Evolutionary conservation across 2,113 vertebrate species (phyloP).

Genomic region (Garra rufa): DNA sequence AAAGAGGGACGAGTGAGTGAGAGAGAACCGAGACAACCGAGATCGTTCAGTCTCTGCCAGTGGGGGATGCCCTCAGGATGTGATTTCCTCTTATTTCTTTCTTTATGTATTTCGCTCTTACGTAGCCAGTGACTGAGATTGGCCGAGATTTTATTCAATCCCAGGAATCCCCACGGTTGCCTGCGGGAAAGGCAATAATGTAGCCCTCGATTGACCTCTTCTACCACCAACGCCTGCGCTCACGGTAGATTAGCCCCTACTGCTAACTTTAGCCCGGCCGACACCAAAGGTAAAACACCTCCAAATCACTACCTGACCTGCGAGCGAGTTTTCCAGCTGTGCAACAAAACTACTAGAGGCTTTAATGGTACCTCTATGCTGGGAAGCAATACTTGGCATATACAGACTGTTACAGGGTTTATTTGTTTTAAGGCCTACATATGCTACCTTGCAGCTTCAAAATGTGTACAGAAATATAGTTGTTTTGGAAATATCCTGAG

Average conservation of each 20-base stretch:
- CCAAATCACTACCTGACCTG: conserved; percentile 18
- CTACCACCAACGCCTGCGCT: background rate
- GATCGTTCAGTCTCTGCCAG: conserved; percentile 59
- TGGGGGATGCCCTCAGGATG: conserved; percentile 75
- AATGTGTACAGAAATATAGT: background rate
- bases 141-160: conserved; percentile 64
- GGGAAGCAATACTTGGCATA: background rate
- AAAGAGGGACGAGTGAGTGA: conserved; percentile 52
- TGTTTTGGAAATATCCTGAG: background rate
- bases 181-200: conserved; percentile 61
- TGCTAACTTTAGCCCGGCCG: conserved; percentile 37
- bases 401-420: background rate
- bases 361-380: background rate
- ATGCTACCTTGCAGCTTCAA: background rate
- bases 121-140: conserved; percentile 53
- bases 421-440: background rate
- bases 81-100: conserved; percentile 70
- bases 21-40: too few relatives aligned
- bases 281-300: background rate
- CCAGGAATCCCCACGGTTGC: conserved; percentile 71
- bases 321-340: background rate
- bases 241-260: conserved; percentile 57
- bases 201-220: conserved; percentile 48
- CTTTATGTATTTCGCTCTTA: conserved; percentile 70
- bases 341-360: background rate